These are phyloP conservation scores for Catocala sponsa DNA, from an alignment of 2,888 invertebrate species.

Conservation along the genomic window DNA sequence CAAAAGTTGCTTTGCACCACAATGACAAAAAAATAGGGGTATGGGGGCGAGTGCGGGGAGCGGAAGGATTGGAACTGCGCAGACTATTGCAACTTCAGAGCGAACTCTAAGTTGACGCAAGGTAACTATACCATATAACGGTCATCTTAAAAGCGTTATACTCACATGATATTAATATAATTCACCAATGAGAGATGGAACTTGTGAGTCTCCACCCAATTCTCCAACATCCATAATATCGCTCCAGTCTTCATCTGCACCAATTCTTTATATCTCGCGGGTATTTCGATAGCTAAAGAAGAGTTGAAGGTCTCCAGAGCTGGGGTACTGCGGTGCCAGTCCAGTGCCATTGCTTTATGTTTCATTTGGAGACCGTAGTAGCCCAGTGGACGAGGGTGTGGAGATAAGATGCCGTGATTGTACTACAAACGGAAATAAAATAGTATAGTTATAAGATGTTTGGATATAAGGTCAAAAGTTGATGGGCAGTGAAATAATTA, in stretches of 20 bases:
- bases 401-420: constrained; percentile 57
- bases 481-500: too few species aligned
- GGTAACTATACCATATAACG: neutral
- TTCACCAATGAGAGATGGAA: constrained; percentile 71
- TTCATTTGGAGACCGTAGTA: constrained; percentile 74
- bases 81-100: too few species aligned
- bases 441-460: neutral
- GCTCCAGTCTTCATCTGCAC: constrained; percentile 81
- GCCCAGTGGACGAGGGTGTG: constrained; percentile 54
- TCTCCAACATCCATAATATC: constrained; percentile 82
- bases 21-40: too few species aligned
- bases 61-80: too few species aligned
- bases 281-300: constrained; percentile 73
- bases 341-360: constrained; percentile 73
- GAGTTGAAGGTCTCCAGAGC: constrained; percentile 70
- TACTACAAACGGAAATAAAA: constrained; percentile 59
- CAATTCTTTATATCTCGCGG: constrained; percentile 68
- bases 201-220: constrained; percentile 77
- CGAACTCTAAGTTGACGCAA: too few species aligned
- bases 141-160: neutral
- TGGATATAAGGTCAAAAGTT: too few species aligned
- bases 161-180: constrained; percentile 71
- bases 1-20: too few species aligned
- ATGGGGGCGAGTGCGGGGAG: too few species aligned
- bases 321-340: constrained; percentile 73